These are phyloP conservation scores for Slavum lentiscoides DNA, from an alignment of 2,888 invertebrate genomes.

Conservation along the genomic window DNA sequence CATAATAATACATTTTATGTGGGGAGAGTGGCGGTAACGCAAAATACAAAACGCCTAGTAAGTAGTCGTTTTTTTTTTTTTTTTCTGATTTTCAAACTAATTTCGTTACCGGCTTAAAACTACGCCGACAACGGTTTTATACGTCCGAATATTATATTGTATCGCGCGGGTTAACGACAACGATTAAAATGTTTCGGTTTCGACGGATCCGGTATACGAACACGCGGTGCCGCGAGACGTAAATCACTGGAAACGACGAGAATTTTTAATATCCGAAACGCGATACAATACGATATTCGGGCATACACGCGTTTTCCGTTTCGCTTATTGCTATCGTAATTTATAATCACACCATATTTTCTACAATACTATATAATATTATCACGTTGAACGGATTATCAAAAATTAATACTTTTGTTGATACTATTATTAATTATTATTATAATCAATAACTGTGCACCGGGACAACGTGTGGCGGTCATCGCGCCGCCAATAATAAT, in stretches of 20 bases:
- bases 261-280: too few relatives aligned
- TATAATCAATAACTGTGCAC: too few relatives aligned
- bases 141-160: too few relatives aligned
- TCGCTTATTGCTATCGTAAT: slow-evolving; percentile 23
- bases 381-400: slow-evolving; percentile 9
- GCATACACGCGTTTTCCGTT: not conserved
- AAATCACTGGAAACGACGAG: too few relatives aligned
- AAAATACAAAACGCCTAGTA: slow-evolving; percentile 35
- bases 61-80: not conserved
- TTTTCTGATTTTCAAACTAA: not conserved
- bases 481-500: not conserved
- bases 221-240: too few relatives aligned
- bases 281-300: not conserved
- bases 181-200: too few relatives aligned
- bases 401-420: slow-evolving; percentile 51
- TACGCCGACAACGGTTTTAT: too few relatives aligned
- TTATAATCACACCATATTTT: slow-evolving; percentile 50
- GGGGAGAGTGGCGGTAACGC: slow-evolving; percentile 4
- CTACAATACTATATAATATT: not conserved
- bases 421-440: not conserved
- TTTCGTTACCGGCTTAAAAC: not conserved
- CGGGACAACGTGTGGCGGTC: not conserved
- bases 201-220: too few relatives aligned
- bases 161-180: too few relatives aligned
- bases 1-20: too few relatives aligned